These are phyloP conservation scores for Seriola aureovittata DNA, from an alignment of 2,113 vertebrate genomes.

Conservation along the genomic window DNA sequence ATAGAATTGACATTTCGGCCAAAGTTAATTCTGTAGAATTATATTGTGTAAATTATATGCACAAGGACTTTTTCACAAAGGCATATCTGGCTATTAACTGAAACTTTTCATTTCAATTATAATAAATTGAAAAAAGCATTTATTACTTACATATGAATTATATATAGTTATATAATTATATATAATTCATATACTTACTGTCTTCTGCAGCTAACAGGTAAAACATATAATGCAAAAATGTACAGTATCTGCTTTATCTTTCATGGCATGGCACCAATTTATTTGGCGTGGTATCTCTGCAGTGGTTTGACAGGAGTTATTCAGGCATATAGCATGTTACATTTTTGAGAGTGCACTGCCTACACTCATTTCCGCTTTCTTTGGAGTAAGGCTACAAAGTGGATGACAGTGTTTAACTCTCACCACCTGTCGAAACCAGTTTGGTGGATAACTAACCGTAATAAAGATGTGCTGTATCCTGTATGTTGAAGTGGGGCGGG, in stretches of 20 bases:
- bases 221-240: slow-evolving; percentile 22
- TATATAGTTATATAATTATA: not conserved
- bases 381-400: slow-evolving; percentile 86
- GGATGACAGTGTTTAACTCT: slow-evolving; percentile 86
- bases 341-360: slow-evolving; percentile 48
- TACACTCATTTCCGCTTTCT: slow-evolving; percentile 80
- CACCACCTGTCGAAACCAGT: slow-evolving; percentile 89
- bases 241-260: slow-evolving; percentile 31
- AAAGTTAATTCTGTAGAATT: slow-evolving; percentile 8
- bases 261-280: slow-evolving; percentile 13
- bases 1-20: not conserved
- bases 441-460: slow-evolving; percentile 83
- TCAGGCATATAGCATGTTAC: slow-evolving; percentile 53
- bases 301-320: slow-evolving; percentile 51
- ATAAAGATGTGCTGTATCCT: slow-evolving; percentile 79
- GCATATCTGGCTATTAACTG: not conserved
- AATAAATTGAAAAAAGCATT: slow-evolving; percentile 16
- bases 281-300: slow-evolving; percentile 22
- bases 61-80: not conserved
- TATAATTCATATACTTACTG: not conserved
- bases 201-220: slow-evolving; percentile 23
- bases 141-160: not conserved
- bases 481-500: not conserved
- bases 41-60: too few relatives aligned
- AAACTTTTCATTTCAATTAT: slow-evolving; percentile 11